Conservation (phyloP, 2,888 invertebrate species). For the Scaptomyza reducta region DNA sequence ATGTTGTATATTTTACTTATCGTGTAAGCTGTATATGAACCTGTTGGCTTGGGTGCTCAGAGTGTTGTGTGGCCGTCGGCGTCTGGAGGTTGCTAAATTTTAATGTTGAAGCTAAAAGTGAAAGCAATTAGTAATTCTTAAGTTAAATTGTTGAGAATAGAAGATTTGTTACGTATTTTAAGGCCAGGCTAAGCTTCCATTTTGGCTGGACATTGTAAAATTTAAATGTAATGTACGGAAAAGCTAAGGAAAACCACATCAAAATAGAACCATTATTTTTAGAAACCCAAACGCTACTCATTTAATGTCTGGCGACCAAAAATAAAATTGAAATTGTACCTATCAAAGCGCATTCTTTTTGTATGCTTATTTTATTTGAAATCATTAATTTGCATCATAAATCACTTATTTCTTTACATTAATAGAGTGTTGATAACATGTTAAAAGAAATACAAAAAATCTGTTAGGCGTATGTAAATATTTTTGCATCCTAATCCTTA, state of each 20-base stretch:
- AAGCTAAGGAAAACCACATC: slow-evolving; percentile 37
- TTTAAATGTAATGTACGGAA: slow-evolving; percentile 57
- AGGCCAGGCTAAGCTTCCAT: slow-evolving; percentile 25
- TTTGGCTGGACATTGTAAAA: slow-evolving; percentile 15
- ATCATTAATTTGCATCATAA: background rate
- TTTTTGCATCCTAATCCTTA: too few relatives aligned
- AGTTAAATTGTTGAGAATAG: slow-evolving; percentile 71
- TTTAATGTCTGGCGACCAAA: slow-evolving; percentile 15
- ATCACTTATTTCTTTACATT: too few relatives aligned
- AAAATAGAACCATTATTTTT: slow-evolving; percentile 27
- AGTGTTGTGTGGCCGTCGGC: slow-evolving; percentile 59
- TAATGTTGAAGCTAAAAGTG: slow-evolving; percentile 67
- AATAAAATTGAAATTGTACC: slow-evolving; percentile 21
- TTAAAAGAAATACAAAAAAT: too few relatives aligned
- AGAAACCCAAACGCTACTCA: slow-evolving; percentile 27
- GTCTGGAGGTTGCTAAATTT: slow-evolving; percentile 52
- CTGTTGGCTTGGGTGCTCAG: slow-evolving; percentile 39
- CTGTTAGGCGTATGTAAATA: too few relatives aligned
- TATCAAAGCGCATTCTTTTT: background rate
- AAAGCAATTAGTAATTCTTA: slow-evolving; percentile 61
- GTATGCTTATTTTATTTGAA: background rate
- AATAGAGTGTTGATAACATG: too few relatives aligned
- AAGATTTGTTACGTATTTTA: slow-evolving; percentile 52
- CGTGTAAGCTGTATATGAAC: slow-evolving; percentile 58
- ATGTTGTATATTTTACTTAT: slow-evolving; percentile 64